phyloP scores from a whole-genome alignment of 2,113 vertebrate species.

The Pteruthius melanotis region DNA sequence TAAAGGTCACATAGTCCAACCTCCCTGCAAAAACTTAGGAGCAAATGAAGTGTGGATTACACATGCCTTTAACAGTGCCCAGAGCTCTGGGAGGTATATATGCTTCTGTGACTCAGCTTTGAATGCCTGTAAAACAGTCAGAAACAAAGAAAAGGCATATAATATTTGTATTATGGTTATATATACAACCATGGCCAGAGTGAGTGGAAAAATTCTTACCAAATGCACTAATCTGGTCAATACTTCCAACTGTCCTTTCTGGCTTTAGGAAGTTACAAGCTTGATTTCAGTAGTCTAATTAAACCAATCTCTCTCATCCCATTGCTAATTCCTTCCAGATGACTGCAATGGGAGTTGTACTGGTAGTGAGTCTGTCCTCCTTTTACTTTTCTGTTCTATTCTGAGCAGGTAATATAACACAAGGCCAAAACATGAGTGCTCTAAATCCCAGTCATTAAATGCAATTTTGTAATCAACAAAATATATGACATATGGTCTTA shows the following conservation, averaged over 20 bases:
- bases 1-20: not conserved
- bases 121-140: not conserved
- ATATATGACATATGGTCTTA: not conserved
- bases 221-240: not conserved
- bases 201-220: not conserved
- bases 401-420: not conserved
- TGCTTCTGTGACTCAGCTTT: not conserved
- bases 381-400: slow-evolving; percentile 17
- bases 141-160: not conserved
- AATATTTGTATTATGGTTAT: not conserved
- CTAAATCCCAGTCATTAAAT: not conserved
- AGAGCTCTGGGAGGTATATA: not conserved
- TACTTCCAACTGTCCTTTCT: not conserved
- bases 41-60: not conserved
- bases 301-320: not conserved
- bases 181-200: not conserved
- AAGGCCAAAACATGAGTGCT: not conserved
- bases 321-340: slow-evolving; percentile 28
- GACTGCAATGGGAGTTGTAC: not conserved
- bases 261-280: not conserved
- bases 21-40: not conserved
- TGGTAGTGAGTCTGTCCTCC: not conserved
- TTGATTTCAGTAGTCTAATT: slow-evolving; percentile 29
- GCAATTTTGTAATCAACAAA: not conserved
- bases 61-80: not conserved